phyloP scores from a whole-genome alignment of 1,140 invertebrate species.

The Mycetomoellerius zeteki region DNA sequence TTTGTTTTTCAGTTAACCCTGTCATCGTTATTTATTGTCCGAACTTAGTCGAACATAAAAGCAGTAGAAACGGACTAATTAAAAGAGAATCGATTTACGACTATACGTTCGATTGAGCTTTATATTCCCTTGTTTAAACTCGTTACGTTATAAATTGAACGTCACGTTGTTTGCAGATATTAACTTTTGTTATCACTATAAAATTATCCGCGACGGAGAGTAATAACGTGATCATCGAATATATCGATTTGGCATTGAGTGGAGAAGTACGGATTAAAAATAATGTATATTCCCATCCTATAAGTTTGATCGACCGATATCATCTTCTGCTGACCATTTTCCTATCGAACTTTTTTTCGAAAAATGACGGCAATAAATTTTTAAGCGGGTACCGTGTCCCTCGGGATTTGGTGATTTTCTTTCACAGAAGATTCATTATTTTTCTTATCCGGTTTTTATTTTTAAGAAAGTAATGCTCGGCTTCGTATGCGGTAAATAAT shows the following conservation, averaged over 20 bases:
- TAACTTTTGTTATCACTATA: neutral
- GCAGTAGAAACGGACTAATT: constrained; percentile 42
- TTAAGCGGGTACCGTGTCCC: neutral
- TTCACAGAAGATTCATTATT: neutral
- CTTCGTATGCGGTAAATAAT: neutral
- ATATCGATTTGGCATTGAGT: neutral
- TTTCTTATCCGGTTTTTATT: neutral
- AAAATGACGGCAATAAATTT: constrained; percentile 37
- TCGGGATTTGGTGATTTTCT: neutral
- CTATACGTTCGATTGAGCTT: constrained; percentile 20
- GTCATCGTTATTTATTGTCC: constrained; percentile 41
- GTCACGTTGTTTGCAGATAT: constrained; percentile 8
- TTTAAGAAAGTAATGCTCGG: neutral
- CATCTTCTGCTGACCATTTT: constrained; percentile 11
- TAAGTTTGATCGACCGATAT: neutral
- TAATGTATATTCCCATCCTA: neutral
- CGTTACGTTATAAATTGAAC: constrained; percentile 4
- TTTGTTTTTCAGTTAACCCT: constrained; percentile 43
- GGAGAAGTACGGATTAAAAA: neutral
- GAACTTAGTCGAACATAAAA: neutral
- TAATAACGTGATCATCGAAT: constrained; percentile 1
- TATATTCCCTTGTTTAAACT: neutral
- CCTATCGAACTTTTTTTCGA: neutral
- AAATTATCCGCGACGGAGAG: neutral
- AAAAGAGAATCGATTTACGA: constrained; percentile 32